Evolutionary conservation across 2,113 vertebrate genomes (phyloP), one percentile per base, ranked within the genome.

Genomic region (Mesembrinibis cayennensis): DNA sequence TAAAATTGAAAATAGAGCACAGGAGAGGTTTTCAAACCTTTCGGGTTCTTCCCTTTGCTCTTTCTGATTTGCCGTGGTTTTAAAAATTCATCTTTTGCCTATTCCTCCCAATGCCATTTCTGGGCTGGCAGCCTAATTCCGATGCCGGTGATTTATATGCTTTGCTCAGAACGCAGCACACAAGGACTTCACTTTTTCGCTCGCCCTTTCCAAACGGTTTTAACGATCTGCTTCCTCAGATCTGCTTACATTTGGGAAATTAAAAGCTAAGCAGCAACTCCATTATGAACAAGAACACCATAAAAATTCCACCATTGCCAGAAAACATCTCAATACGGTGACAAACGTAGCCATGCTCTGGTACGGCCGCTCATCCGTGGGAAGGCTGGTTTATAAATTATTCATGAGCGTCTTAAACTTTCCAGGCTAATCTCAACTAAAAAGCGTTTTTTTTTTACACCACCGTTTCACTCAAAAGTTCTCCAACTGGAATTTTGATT

Each of bases 241-340:
- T 42, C 71, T 74, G 92, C 89, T 96, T 94, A 92, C 50, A 36
- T 61, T 87, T 55, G 77, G 69, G 96, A 92, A 91, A 94, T 79
- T 56, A 82, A 85, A 79, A 92, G 67, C 87, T 70, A 90, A 90
- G 90, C 71, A 93, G 88, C 85, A 74, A 72, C 90, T 90, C 74
- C 73, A 80, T 85, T 76, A 91, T 15, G 47, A 93, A 36, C 32
- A 80, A 72, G 67, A 85, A 67, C 86, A 72, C 74, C 93, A 53
- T 42, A 66, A 87, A 87, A 95, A 82, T n/a, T 42, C 94, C 91
- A 72, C 8, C 9, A 47, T 11, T 71, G 84, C 93, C 93, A 89
- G 70, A 45, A 82, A 95, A 87, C 82, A 50, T 58, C 87, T 82
- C 50, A 30, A 56, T 25, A 71, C 18, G 7, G 73, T 53, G 74